phyloP scores from a whole-genome alignment of 2,888 invertebrate species.

The Drosophila longiperda region DNA sequence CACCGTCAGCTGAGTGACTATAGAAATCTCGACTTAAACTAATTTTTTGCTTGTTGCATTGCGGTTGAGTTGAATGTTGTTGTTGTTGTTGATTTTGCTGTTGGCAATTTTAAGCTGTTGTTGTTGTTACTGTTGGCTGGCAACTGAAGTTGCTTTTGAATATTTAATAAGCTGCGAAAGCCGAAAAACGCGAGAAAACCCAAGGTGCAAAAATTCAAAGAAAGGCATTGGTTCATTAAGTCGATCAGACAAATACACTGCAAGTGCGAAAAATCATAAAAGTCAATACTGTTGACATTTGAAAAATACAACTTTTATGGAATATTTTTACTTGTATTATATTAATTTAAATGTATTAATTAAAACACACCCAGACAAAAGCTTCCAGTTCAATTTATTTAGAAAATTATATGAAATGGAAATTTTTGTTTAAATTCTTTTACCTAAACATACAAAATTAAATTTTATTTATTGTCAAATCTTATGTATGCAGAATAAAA shows the following conservation, averaged over 20 bases:
- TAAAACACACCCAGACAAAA: background rate
- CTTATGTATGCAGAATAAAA: too few species aligned
- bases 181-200: constrained; percentile 39
- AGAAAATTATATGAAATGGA: too few species aligned
- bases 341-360: background rate
- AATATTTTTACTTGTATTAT: background rate
- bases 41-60: constrained; percentile 75
- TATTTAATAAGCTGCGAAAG: constrained; percentile 73
- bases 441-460: too few species aligned
- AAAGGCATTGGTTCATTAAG: background rate
- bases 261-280: too few species aligned
- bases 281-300: too few species aligned
- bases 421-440: too few species aligned
- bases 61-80: constrained; percentile 21
- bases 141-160: constrained; percentile 68
- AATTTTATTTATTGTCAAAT: too few species aligned
- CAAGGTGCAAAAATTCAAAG: constrained; percentile 7
- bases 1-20: constrained; percentile 27
- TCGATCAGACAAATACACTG: constrained; percentile 29
- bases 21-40: constrained; percentile 78
- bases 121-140: constrained; percentile 38
- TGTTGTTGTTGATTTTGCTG: constrained; percentile 4
- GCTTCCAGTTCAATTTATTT: too few species aligned
- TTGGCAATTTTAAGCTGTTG: constrained; percentile 1
- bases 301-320: background rate